A percentile compares a stretch with the other conserved stretches of the same genome.
These are phyloP conservation scores for Erethizon dorsatum DNA, from an alignment of 2,797 vertebrate genomes.

Conservation along the genomic window DNA sequence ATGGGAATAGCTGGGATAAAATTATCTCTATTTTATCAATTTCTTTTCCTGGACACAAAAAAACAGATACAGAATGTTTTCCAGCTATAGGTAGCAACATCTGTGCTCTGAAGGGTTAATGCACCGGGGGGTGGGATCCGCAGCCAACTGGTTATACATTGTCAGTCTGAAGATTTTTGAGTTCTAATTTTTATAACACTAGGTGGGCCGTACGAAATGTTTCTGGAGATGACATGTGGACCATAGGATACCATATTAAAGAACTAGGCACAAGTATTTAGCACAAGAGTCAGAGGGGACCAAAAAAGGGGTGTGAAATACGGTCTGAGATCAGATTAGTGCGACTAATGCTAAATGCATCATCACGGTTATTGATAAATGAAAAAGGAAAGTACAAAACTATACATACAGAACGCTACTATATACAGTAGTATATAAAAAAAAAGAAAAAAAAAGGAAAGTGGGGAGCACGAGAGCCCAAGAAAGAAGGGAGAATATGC, in stretches of 20 bases:
- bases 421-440: neutral
- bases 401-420: neutral
- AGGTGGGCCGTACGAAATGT: neutral
- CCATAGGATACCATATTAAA: neutral
- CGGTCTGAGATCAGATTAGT: neutral
- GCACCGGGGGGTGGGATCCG: neutral
- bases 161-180: no score
- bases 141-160: neutral
- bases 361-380: neutral
- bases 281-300: neutral
- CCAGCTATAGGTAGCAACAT: neutral
- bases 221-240: neutral
- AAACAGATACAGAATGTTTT: conserved; percentile 7
- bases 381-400: neutral
- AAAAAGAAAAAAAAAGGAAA: neutral
- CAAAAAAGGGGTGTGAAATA: neutral
- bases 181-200: neutral
- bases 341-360: neutral
- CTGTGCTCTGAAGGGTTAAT: neutral
- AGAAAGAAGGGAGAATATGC: neutral
- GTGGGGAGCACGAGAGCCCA: neutral
- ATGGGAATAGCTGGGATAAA: neutral
- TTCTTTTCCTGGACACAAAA: neutral
- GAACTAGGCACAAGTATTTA: neutral
- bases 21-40: neutral